A percentile compares a stretch with the other conserved stretches of the same genome.
Evolutionary conservation across 2,888 invertebrate species (phyloP).

Genomic region (Pachydiplax longipennis): DNA sequence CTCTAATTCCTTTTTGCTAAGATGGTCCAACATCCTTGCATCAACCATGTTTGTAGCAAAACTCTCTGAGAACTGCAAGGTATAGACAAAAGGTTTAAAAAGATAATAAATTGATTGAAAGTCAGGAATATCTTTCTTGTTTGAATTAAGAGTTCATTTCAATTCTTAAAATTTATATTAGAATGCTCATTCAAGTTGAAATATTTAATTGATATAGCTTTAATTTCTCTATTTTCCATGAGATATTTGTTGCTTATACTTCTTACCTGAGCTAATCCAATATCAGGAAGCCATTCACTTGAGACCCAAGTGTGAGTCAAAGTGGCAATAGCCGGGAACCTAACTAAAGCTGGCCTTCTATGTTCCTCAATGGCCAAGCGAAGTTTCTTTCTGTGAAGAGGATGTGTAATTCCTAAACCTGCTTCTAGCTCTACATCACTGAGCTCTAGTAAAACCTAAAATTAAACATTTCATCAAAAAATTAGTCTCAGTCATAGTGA

Average conservation of each 20-base stretch:
- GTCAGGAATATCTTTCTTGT: too few species aligned
- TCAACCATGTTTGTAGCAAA: slow-evolving; percentile 91
- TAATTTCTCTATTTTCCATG: too few species aligned
- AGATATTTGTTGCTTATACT: neutral
- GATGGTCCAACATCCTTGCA: slow-evolving; percentile 89
- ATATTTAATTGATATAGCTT: neutral
- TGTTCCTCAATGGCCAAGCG: slow-evolving; percentile 93
- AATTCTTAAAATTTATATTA: neutral
- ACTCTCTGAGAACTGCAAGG: slow-evolving; percentile 80
- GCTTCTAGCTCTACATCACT: slow-evolving; percentile 91
- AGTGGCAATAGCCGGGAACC: slow-evolving; percentile 87
- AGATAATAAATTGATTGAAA: neutral
- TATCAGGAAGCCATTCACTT: slow-evolving; percentile 90
- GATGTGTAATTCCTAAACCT: slow-evolving; percentile 88
- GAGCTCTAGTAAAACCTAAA: slow-evolving; percentile 85
- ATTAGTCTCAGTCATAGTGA: too few species aligned
- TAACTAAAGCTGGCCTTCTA: slow-evolving; percentile 82
- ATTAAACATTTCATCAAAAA: neutral
- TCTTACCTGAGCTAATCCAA: slow-evolving; percentile 80
- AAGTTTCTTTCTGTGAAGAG: slow-evolving; percentile 92
- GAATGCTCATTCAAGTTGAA: neutral
- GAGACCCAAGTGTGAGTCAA: slow-evolving; percentile 93
- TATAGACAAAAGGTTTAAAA: slow-evolving; percentile 46
- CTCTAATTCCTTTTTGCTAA: slow-evolving; percentile 93
- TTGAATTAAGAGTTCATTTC: too few species aligned